Conservation (phyloP, 2,797 vertebrate species). For the Pipistrellus nathusii region DNA sequence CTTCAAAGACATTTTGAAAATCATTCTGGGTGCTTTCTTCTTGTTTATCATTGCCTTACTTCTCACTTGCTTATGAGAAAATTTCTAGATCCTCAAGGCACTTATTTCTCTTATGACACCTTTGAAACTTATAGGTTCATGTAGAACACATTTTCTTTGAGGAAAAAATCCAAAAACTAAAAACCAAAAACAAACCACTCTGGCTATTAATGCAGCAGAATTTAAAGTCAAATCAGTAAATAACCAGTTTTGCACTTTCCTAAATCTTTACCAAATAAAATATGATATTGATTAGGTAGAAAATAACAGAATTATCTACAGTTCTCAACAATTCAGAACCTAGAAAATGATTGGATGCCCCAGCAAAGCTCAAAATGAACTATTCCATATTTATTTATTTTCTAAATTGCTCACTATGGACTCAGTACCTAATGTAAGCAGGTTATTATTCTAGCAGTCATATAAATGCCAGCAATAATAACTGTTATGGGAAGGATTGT, state of each 20-base stretch:
- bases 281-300: neutral
- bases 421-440: neutral
- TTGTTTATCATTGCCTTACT: neutral
- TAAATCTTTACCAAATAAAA: neutral
- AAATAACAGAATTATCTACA: neutral
- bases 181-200: neutral
- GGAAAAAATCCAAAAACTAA: neutral
- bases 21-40: neutral
- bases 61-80: slow-evolving; percentile 50
- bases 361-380: neutral
- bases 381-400: neutral
- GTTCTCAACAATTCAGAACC: neutral
- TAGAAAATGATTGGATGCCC: neutral
- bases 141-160: neutral
- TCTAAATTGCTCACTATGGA: neutral
- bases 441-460: neutral
- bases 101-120: slow-evolving; percentile 38
- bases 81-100: slow-evolving; percentile 31
- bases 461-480: neutral
- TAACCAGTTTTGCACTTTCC: neutral
- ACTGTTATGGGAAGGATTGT: neutral
- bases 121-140: slow-evolving; percentile 50
- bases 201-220: slow-evolving; percentile 17
- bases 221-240: slow-evolving; percentile 54
- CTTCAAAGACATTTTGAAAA: slow-evolving; percentile 38